Conservation (phyloP, 1,140 invertebrate genomes). For the Cotesia vestalis region DNA sequence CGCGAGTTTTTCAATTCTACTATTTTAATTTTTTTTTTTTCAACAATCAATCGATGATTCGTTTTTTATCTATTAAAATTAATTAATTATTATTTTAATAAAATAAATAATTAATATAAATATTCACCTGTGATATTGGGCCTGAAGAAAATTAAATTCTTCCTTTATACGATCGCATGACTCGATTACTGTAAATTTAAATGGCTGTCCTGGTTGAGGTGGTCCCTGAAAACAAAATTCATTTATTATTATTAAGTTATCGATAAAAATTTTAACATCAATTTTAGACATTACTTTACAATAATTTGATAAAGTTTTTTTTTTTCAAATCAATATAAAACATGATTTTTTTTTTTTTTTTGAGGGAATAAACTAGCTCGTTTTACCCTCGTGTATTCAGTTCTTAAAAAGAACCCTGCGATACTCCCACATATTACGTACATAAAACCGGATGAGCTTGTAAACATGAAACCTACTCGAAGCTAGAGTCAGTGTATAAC, state of each 20-base stretch:
- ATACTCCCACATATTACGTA: not conserved
- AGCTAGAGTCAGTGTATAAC: not conserved
- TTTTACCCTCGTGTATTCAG: too few species aligned
- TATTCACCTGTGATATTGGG: conserved; percentile 84
- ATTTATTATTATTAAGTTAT: too few species aligned
- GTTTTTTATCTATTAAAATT: not conserved
- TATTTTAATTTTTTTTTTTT: not conserved
- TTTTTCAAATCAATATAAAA: too few species aligned
- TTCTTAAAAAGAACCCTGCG: not conserved
- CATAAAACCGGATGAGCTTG: not conserved
- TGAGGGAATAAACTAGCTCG: too few species aligned
- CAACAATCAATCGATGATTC: not conserved
- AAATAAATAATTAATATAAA: conserved; percentile 47
- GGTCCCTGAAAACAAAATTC: conserved; percentile 75
- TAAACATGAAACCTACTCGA: conserved; percentile 7
- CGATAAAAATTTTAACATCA: too few species aligned
- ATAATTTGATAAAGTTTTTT: too few species aligned
- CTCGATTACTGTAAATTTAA: conserved; percentile 92
- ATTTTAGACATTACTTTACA: too few species aligned
- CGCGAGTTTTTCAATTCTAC: not conserved
- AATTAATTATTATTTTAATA: conserved; percentile 1
- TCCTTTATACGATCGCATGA: conserved; percentile 93
- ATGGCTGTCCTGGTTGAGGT: conserved; percentile 84
- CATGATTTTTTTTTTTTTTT: too few species aligned
- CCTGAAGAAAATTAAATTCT: conserved; percentile 86